These are phyloP conservation scores for Motacilla alba DNA, from an alignment of 2,113 vertebrate species.

Conservation along the genomic window DNA sequence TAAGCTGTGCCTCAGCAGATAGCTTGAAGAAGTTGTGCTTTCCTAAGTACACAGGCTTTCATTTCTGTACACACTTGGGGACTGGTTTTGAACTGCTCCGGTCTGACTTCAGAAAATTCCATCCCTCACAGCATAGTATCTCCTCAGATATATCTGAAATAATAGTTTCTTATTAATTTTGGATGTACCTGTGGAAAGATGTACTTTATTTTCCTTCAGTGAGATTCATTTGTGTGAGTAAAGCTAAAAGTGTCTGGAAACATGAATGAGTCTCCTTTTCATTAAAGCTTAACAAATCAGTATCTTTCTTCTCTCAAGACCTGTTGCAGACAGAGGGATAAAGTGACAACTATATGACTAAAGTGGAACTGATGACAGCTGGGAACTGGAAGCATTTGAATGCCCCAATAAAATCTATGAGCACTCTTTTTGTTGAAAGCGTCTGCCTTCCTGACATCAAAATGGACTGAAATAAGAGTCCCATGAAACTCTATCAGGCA, in stretches of 20 bases:
- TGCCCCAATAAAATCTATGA: constrained; percentile 43
- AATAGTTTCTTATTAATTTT: not conserved
- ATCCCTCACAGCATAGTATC: not conserved
- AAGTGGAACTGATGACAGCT: constrained; percentile 30
- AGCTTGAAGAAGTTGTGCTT: not conserved
- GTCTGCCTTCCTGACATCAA: constrained; percentile 19
- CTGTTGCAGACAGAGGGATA: not conserved
- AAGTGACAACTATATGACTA: not conserved
- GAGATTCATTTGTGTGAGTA: not conserved
- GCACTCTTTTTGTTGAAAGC: constrained; percentile 15
- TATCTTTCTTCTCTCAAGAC: constrained; percentile 6
- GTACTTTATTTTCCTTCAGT: not conserved
- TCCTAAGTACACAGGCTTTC: not conserved
- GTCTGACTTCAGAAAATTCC: not conserved
- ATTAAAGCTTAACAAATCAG: not conserved
- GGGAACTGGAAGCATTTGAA: constrained; percentile 37
- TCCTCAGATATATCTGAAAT: not conserved
- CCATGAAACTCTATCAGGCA: not conserved
- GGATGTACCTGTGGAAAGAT: not conserved
- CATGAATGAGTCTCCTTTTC: not conserved
- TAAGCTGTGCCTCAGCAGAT: not conserved
- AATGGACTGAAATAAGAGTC: constrained; percentile 39
- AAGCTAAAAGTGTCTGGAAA: constrained; percentile 7
- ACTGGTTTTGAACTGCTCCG: not conserved
- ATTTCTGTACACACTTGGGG: not conserved